Evolutionary conservation across 2,888 invertebrate genomes (phyloP).

Genomic region (Pammene fasciana): DNA sequence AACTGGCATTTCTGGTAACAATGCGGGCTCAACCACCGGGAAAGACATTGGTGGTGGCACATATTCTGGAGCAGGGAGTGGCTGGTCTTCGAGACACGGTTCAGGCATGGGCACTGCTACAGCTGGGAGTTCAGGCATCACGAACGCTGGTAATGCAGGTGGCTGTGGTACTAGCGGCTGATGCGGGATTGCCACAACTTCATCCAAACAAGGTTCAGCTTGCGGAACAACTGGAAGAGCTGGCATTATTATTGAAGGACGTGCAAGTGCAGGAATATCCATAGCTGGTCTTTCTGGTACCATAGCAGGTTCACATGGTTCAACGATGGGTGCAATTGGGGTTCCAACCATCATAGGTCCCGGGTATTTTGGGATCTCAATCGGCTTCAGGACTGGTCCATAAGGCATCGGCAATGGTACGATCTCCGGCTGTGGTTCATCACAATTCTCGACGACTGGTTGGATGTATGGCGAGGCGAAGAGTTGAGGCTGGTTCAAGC

Average conservation of each 20-base stretch:
- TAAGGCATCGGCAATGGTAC: conserved; percentile 34
- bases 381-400: conserved; percentile 40
- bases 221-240: background rate
- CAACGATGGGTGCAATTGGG: background rate
- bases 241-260: conserved; percentile 3
- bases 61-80: background rate
- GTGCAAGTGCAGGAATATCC: conserved; percentile 18
- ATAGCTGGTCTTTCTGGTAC: conserved; percentile 13
- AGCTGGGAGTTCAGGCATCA: conserved; percentile 27
- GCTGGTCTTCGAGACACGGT: conserved; percentile 22
- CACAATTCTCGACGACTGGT: conserved; percentile 39
- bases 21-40: conserved; percentile 9
- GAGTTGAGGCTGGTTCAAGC: conserved; percentile 46
- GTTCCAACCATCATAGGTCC: conserved; percentile 19
- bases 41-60: background rate
- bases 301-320: conserved; percentile 14
- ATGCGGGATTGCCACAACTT: background rate
- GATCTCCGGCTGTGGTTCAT: conserved; percentile 28
- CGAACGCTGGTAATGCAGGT: conserved; percentile 42
- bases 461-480: conserved; percentile 41
- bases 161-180: conserved; percentile 43
- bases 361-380: conserved; percentile 28
- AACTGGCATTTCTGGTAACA: conserved; percentile 15
- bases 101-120: conserved; percentile 11
- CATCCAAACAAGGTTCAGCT: conserved; percentile 14